These are phyloP conservation scores for Tholera decimalis DNA, from an alignment of 2,888 invertebrate species.

Conservation along the genomic window DNA sequence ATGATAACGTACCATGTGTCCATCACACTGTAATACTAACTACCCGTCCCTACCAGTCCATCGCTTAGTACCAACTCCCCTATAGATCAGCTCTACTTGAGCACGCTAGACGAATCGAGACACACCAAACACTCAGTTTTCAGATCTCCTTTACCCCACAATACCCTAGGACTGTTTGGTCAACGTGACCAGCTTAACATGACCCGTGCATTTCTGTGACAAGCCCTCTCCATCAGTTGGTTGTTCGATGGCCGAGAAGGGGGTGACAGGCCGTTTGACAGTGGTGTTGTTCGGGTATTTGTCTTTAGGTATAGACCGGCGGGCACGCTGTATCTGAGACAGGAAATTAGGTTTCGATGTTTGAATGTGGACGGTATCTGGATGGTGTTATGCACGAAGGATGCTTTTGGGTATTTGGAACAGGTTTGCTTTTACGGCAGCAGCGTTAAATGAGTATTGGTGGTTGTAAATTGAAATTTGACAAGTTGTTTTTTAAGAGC, in stretches of 20 bases:
- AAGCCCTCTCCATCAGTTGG: constrained; percentile 50
- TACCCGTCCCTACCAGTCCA: background rate
- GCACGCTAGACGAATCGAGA: constrained; percentile 60
- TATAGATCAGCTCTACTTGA: constrained; percentile 33
- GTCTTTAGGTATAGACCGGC: constrained; percentile 86
- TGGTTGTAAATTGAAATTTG: no score
- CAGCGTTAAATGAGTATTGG: background rate
- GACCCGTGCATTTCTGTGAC: constrained; percentile 67
- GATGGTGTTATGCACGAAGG: constrained; percentile 69
- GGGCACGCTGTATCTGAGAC: constrained; percentile 86
- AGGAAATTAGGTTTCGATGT: constrained; percentile 91
- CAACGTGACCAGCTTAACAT: constrained; percentile 63
- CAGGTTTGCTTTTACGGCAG: background rate
- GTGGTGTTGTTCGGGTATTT: constrained; percentile 82
- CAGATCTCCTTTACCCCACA: constrained; percentile 71
- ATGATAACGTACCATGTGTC: background rate
- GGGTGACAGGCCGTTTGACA: constrained; percentile 66
- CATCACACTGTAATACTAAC: constrained; percentile 1
- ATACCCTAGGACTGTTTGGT: constrained; percentile 69
- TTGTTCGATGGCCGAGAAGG: constrained; percentile 35
- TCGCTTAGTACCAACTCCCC: constrained; percentile 10
- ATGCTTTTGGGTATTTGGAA: background rate
- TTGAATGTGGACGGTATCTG: constrained; percentile 80
- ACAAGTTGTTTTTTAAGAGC: no score
- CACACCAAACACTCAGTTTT: constrained; percentile 69